Conservation (phyloP, 2,113 vertebrate species). For the Trematomus loennbergii region DNA sequence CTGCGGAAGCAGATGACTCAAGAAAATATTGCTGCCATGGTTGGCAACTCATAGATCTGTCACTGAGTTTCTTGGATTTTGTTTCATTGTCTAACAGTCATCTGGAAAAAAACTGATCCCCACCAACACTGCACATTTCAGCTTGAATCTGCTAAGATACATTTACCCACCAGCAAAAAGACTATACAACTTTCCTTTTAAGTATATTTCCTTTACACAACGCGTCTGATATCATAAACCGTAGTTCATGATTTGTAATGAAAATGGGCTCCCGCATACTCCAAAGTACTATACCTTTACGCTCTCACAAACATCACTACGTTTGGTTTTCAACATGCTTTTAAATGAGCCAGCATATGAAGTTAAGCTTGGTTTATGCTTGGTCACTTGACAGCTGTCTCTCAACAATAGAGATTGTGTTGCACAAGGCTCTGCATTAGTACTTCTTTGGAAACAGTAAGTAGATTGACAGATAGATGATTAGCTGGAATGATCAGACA, state of each 20-base stretch:
- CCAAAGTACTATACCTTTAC: slow-evolving; percentile 32
- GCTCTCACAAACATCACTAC: slow-evolving; percentile 23
- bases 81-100: background rate
- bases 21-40: background rate
- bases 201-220: background rate
- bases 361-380: slow-evolving; percentile 48
- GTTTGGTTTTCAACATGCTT: slow-evolving; percentile 55
- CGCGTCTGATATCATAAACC: background rate
- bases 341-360: slow-evolving; percentile 63
- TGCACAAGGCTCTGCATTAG: slow-evolving; percentile 59
- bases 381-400: slow-evolving; percentile 56
- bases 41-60: background rate
- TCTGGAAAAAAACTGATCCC: background rate
- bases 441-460: slow-evolving; percentile 50
- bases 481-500: slow-evolving; percentile 45
- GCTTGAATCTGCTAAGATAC: background rate
- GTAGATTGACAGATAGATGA: slow-evolving; percentile 63
- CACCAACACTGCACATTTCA: background rate
- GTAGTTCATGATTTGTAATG: slow-evolving; percentile 19
- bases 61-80: background rate
- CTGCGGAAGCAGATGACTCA: background rate
- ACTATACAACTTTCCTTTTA: background rate
- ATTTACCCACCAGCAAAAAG: background rate
- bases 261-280: slow-evolving; percentile 1
- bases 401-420: slow-evolving; percentile 63